Evolutionary conservation across 2,113 vertebrate species (phyloP).

Genomic region (Raja brachyura): DNA sequence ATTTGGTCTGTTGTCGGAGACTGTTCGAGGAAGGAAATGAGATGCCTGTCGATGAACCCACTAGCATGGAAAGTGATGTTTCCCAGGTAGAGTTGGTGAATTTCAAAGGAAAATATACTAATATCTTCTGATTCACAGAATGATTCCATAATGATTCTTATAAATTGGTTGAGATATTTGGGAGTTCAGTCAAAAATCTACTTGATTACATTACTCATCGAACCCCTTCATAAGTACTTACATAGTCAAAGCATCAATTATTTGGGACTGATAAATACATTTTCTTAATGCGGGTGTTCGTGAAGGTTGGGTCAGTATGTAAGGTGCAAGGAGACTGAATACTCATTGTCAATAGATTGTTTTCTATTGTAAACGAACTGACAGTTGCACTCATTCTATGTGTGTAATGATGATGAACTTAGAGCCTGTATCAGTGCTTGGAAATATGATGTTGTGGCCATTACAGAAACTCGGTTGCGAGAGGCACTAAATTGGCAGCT

Average conservation of each 20-base stretch:
- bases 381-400: not conserved
- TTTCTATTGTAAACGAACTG: not conserved
- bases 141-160: not conserved
- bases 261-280: not conserved
- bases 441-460: no score
- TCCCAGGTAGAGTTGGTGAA: not conserved
- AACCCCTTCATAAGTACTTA: not conserved
- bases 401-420: no score
- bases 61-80: not conserved
- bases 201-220: not conserved
- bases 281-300: not conserved
- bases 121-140: not conserved
- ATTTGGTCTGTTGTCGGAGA: slow-evolving; percentile 80
- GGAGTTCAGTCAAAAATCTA: not conserved
- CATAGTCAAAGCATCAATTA: not conserved
- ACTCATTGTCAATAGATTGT: not conserved
- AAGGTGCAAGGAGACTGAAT: not conserved
- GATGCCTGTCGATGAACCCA: slow-evolving; percentile 54
- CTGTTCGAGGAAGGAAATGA: slow-evolving; percentile 63
- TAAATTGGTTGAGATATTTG: not conserved
- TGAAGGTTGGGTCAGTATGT: not conserved
- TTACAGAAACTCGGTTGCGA: no score
- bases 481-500: no score
- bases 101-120: not conserved
- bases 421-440: no score